Evolutionary conservation across 2,113 vertebrate genomes (phyloP), one percentile per base, ranked within the genome.

Genomic region (Spheniscus mendiculus): DNA sequence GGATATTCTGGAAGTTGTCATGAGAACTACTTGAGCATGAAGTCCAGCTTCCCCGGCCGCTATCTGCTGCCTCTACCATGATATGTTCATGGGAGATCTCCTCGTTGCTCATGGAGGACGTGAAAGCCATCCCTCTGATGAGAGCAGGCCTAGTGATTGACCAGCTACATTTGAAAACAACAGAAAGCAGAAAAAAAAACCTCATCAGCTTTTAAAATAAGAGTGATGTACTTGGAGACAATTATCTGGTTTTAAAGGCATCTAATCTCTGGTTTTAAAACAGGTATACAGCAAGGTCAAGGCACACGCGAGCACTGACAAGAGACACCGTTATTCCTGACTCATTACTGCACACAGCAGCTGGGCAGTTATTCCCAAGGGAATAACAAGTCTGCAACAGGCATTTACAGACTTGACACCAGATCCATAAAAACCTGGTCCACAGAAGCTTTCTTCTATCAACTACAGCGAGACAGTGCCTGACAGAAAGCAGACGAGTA

Each of bases 41-140:
- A 34, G 99, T 99, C 99, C 99, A 99, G 98, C 99, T 99, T 67
- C 99, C 99, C 30, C 99, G 99, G 59, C 99, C 99, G 29, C 99
- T 99, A 86, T 99, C 99, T 1, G 98, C 99, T 52, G 98, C 98
- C 97, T 99, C 99, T 22, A 99, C 87, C 0, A 96, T 98, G 85
- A 98, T 85, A 50, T 99, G 99, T n/a, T 99, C 99, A 0, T 98
- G 99, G 80, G 98, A 98, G 97, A 99, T 98, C 98, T 99, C 99
- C 94, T 99, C 99, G 0, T 86, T 99, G 71, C 99, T 99, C 98
- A 98, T 66, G 83, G 99, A 99, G 56, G 98, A 98, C 6, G 98
- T 97, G 93, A 99, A 98, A 27, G 98, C 97, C 93, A 98, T 95
- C 69, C 95, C 98, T 74, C 98, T 98, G 44, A 97, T 89, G 13